Evolutionary conservation across 2,888 invertebrate species (phyloP).

Genomic region (Tubiluchus corallicola): DNA sequence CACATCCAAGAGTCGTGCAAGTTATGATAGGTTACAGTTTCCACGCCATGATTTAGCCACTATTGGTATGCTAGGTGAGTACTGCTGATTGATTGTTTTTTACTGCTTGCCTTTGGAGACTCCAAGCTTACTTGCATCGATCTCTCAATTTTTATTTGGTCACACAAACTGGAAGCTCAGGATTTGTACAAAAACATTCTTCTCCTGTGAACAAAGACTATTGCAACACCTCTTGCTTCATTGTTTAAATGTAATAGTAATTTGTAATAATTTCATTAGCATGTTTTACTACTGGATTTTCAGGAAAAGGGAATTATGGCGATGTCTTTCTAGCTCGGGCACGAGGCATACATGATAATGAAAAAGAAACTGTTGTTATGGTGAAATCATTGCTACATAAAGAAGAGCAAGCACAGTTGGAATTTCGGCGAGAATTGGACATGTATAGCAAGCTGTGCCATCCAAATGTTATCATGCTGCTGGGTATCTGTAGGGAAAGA

Average conservation of each 20-base stretch:
- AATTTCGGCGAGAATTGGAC: neutral
- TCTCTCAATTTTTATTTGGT: too few relatives aligned
- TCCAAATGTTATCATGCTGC: constrained; percentile 53
- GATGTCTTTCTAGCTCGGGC: constrained; percentile 63
- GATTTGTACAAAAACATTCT: too few relatives aligned
- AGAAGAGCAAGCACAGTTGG: constrained; percentile 20
- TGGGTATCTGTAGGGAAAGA: constrained; percentile 36
- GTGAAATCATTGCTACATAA: constrained; percentile 26
- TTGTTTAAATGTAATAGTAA: too few relatives aligned
- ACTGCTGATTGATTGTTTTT: neutral
- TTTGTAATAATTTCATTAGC: neutral
- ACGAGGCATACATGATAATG: constrained; percentile 28
- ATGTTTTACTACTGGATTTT: neutral
- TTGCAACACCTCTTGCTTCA: too few relatives aligned
- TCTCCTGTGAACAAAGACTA: too few relatives aligned
- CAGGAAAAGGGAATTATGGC: constrained; percentile 76
- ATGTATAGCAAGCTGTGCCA: constrained; percentile 64
- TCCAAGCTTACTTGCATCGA: too few relatives aligned
- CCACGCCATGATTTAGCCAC: constrained; percentile 49
- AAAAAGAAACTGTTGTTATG: constrained; percentile 24
- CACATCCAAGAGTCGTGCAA: constrained; percentile 30
- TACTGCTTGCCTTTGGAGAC: too few relatives aligned
- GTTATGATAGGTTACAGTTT: constrained; percentile 54
- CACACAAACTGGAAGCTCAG: too few relatives aligned
- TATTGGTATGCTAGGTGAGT: constrained; percentile 35